Conservation (phyloP, 2,797 vertebrate genomes). For the Hippopotamyrus pictus region DNA sequence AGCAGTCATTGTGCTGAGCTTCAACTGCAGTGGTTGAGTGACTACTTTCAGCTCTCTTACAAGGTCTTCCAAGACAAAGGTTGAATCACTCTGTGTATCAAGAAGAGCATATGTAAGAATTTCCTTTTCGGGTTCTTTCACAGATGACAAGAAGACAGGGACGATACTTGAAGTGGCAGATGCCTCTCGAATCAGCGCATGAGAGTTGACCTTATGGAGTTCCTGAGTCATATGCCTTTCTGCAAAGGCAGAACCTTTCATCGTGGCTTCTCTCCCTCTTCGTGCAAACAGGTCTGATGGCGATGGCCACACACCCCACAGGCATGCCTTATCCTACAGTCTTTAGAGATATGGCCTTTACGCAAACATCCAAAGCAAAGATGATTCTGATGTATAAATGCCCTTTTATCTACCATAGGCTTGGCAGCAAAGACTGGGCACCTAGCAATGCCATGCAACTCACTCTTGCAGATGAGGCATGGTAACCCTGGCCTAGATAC, state of each 20-base stretch:
- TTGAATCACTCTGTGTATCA: slow-evolving; percentile 32
- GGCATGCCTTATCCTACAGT: neutral
- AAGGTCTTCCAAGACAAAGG: slow-evolving; percentile 11
- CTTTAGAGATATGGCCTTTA: neutral
- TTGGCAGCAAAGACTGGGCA: neutral
- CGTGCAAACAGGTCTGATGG: neutral
- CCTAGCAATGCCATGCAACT: neutral
- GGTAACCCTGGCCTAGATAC: neutral
- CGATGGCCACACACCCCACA: neutral
- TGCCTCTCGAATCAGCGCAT: neutral
- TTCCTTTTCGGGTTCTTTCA: slow-evolving; percentile 22
- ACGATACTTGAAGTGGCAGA: slow-evolving; percentile 38
- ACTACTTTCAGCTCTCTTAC: slow-evolving; percentile 18
- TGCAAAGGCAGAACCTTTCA: neutral
- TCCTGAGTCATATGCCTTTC: neutral
- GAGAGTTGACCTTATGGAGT: slow-evolving; percentile 12
- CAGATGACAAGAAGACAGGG: slow-evolving; percentile 33
- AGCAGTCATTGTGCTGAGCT: too few relatives aligned
- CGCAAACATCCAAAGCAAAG: neutral
- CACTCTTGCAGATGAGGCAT: neutral
- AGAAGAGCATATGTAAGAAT: slow-evolving; percentile 31
- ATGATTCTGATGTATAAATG: neutral
- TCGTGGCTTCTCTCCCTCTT: neutral
- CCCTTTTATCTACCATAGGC: neutral
- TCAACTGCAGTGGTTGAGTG: too few relatives aligned